Evolutionary conservation across 1,140 invertebrate species (phyloP).

Genomic region (Venturia canescens): DNA sequence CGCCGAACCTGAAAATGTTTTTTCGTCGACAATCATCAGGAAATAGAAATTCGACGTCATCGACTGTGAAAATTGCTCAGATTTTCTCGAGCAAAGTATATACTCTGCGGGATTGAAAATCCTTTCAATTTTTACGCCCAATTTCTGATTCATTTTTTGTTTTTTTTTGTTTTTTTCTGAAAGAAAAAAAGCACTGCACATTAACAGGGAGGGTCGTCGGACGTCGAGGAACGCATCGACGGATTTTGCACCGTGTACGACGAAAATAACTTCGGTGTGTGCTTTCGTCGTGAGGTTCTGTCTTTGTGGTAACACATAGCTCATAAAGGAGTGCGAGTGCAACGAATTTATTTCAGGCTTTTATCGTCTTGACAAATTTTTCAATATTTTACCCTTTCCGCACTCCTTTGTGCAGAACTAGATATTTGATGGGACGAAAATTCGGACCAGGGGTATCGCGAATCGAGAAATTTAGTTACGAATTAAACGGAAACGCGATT

Average conservation of each 20-base stretch:
- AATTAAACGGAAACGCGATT: too few relatives aligned
- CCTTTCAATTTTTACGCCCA: background rate
- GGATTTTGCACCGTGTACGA: conserved; percentile 57
- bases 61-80: too few relatives aligned
- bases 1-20: background rate
- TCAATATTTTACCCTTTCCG: background rate
- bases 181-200: conserved; percentile 25
- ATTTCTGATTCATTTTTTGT: conserved; percentile 3
- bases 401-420: too few relatives aligned
- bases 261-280: conserved; percentile 63
- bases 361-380: background rate
- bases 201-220: conserved; percentile 66
- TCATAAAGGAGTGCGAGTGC: conserved; percentile 17
- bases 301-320: conserved; percentile 23
- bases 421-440: too few relatives aligned
- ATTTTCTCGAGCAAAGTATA: too few relatives aligned
- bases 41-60: too few relatives aligned
- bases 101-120: too few relatives aligned
- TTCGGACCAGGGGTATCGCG: too few relatives aligned
- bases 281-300: background rate
- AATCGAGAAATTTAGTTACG: too few relatives aligned
- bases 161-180: background rate
- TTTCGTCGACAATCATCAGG: too few relatives aligned
- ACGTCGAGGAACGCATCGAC: conserved; percentile 67
- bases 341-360: conserved; percentile 50